phyloP scores from a whole-genome alignment of 2,113 vertebrate genomes.

The Brachypodius melanocephalos region DNA sequence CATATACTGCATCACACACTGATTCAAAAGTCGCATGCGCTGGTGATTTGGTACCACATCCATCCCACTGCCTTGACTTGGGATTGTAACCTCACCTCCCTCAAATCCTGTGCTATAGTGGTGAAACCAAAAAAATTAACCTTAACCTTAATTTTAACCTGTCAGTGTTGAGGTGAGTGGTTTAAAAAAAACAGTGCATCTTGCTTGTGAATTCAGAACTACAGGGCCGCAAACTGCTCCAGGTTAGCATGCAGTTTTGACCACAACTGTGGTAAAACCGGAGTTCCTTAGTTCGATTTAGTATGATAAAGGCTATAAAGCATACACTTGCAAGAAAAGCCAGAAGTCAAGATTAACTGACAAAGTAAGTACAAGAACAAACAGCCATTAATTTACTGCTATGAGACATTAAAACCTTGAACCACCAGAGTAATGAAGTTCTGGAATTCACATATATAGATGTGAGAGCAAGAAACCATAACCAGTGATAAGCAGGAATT shows the following conservation, averaged over 20 bases:
- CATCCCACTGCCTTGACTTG: background rate
- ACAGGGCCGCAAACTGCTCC: background rate
- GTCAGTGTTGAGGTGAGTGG: background rate
- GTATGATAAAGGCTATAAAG: background rate
- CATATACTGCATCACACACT: background rate
- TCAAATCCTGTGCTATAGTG: background rate
- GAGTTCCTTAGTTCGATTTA: background rate
- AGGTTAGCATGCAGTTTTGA: background rate
- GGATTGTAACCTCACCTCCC: background rate
- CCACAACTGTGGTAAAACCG: background rate
- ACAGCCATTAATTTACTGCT: background rate
- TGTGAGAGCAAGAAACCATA: background rate
- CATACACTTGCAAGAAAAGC: background rate
- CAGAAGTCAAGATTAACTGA: background rate
- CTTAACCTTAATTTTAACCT: background rate
- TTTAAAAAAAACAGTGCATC: background rate
- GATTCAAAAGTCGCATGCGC: background rate
- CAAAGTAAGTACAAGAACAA: background rate
- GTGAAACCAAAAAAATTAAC: background rate
- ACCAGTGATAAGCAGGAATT: background rate
- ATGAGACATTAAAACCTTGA: background rate
- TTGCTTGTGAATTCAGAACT: background rate
- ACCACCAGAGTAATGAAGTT: background rate
- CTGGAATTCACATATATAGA: background rate
- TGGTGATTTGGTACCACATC: background rate